phyloP scores from a whole-genome alignment of 2,113 vertebrate genomes.

The Erythrocercus mccallii region DNA sequence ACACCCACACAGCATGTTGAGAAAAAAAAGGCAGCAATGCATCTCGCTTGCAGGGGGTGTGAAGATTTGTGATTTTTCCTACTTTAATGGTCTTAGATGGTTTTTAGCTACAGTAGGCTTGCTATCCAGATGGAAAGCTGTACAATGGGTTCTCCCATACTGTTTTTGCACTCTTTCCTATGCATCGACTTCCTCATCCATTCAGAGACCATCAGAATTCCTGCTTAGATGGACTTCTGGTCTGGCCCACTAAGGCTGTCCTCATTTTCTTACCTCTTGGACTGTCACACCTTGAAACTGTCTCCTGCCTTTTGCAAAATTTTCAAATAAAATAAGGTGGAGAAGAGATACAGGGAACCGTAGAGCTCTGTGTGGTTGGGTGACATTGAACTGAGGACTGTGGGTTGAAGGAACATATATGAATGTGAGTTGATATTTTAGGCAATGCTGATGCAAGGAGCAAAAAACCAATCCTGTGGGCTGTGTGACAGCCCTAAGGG shows the following conservation, averaged over 20 bases:
- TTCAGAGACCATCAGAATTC: not conserved
- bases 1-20: fast-evolving
- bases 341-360: not conserved
- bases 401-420: not conserved
- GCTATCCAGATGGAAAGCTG: not conserved
- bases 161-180: not conserved
- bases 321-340: not conserved
- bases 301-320: not conserved
- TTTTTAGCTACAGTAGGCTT: not conserved
- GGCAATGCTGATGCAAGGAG: not conserved
- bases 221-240: not conserved
- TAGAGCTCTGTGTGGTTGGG: not conserved
- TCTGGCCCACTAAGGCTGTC: not conserved
- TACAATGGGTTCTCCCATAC: not conserved
- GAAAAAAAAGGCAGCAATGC: not conserved
- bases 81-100: not conserved
- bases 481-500: not conserved
- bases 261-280: not conserved
- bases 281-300: not conserved
- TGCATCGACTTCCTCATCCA: not conserved
- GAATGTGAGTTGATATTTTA: not conserved
- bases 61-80: not conserved
- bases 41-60: fast-evolving
- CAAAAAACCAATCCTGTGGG: not conserved
- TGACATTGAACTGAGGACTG: not conserved